Conservation (phyloP, 2,888 invertebrate species). For the Lumbricus terrestris region DNA sequence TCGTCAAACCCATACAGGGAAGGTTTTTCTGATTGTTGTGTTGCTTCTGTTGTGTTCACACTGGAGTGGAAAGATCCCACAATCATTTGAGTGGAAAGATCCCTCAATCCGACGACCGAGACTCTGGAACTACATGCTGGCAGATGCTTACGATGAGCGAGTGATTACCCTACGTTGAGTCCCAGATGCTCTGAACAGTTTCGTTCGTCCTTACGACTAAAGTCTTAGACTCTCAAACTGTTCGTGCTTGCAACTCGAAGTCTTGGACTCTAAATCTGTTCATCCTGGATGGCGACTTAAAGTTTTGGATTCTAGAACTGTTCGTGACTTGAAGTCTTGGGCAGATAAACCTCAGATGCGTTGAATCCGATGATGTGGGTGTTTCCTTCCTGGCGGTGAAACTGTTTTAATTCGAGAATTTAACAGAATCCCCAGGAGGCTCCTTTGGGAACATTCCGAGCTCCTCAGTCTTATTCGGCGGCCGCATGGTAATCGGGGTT, state of each 20-base stretch:
- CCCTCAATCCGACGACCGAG: too few relatives aligned
- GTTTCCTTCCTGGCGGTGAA: neutral
- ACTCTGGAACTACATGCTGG: neutral
- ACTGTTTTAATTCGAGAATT: too few relatives aligned
- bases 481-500: neutral
- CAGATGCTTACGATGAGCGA: neutral
- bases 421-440: too few relatives aligned
- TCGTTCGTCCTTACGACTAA: too few relatives aligned
- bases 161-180: neutral
- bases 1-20: neutral
- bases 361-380: neutral
- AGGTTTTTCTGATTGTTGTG: neutral
- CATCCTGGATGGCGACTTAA: too few relatives aligned
- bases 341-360: too few relatives aligned
- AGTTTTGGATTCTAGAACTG: too few relatives aligned
- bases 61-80: neutral
- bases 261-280: too few relatives aligned
- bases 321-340: too few relatives aligned
- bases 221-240: too few relatives aligned
- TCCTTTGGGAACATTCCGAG: neutral
- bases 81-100: neutral
- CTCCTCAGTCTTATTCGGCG: neutral
- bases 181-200: neutral
- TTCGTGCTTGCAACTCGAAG: too few relatives aligned
- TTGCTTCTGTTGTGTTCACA: neutral